Evolutionary conservation across 2,888 invertebrate genomes (phyloP), one percentile per base, ranked within the genome.

Genomic region (Poecilus cupreus): DNA sequence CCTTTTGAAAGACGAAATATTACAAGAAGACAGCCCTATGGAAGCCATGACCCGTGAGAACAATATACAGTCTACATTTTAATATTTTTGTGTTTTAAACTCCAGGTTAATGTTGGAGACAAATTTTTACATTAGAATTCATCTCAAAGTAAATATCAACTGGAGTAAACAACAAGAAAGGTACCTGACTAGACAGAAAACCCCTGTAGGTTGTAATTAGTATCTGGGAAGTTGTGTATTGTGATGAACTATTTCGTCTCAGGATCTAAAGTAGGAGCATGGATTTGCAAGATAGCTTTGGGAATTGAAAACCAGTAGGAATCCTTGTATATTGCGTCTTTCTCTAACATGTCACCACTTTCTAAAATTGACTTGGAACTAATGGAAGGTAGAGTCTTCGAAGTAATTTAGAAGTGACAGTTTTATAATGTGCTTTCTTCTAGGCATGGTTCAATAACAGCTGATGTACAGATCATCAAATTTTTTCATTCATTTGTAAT

Each of bases 61-160:
- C 57, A 57, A 57, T 24, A 10, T 43, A 24, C 2, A 60, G 13
- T 60, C 24, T 11, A 26, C 60, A 26, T 60, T 60, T 68, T 68
- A 68, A 68, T 68, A 68, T 68, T 68, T 68, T 68, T 68, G 37
- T 68, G 64, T 68, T 68, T 60, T 68, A 20, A 37, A 37, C 64
- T 68, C 64, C 64, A 68, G 64, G 64, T 68, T 18, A 37, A 68
- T 20, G 64, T 37, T 68, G 64, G 37, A 18, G 64, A 16, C 32
- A 68, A 68, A 37, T 68, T 68, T 68, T 37, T 68, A 68, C 64
- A 24, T 60, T 60, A 60, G 60, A 60, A 60, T 32, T 32, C 32
- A 32, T 32, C 32, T 32, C 32, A 32, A 32, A n/a, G n/a, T n/a
- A n/a, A n/a, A 26, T 57, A 57, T 13, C 24, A 57, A 24, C 10